These are phyloP conservation scores for Seira sanloemensis DNA, from an alignment of 2,888 invertebrate species.

Conservation along the genomic window DNA sequence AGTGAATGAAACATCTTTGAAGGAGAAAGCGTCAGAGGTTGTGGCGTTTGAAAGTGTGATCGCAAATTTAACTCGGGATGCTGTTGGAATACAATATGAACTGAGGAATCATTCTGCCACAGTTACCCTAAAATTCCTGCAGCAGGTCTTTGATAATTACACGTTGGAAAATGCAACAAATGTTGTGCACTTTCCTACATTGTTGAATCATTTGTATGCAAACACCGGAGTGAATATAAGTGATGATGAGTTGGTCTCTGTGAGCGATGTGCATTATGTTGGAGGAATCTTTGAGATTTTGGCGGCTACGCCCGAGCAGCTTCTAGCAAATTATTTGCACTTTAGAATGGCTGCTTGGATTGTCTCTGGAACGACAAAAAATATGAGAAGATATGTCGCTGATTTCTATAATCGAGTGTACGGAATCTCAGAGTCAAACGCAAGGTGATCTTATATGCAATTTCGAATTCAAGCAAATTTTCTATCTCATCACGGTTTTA, in stretches of 20 bases:
- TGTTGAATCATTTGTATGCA: constrained; percentile 52
- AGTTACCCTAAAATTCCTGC: constrained; percentile 59
- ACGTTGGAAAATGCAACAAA: constrained; percentile 60
- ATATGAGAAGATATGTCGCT: constrained; percentile 59
- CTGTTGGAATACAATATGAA: constrained; percentile 60
- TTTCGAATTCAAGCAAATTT: not conserved
- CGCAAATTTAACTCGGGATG: constrained; percentile 76
- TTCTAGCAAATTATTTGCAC: constrained; percentile 63
- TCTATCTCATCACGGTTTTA: not conserved
- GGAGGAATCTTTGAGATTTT: constrained; percentile 66
- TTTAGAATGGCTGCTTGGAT: constrained; percentile 66
- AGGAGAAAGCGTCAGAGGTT: constrained; percentile 77
- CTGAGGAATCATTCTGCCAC: constrained; percentile 65
- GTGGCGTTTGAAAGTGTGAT: constrained; percentile 78
- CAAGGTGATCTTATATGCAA: constrained; percentile 45
- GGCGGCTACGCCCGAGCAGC: constrained; percentile 50
- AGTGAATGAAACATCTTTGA: constrained; percentile 76
- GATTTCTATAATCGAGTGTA: constrained; percentile 62
- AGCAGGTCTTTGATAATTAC: constrained; percentile 67
- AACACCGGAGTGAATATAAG: constrained; percentile 54
- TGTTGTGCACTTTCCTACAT: constrained; percentile 44
- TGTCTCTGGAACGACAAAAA: constrained; percentile 60
- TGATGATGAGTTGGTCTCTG: constrained; percentile 56
- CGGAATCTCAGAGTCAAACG: constrained; percentile 57
- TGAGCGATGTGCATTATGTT: constrained; percentile 65